Evolutionary conservation across 1,140 invertebrate species (phyloP).

Genomic region (Diorhabda elongata): DNA sequence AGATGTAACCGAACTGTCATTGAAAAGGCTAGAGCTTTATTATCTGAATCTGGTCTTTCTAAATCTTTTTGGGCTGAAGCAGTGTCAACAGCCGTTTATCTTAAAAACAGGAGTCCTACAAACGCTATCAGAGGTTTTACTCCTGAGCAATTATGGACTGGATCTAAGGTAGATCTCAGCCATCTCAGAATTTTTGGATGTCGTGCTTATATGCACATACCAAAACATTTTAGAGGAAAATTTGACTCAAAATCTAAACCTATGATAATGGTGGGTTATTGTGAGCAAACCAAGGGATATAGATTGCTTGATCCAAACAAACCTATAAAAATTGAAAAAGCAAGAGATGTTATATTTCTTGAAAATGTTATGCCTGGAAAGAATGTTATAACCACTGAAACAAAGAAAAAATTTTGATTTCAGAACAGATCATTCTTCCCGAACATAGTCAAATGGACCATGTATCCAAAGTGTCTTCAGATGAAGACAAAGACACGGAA

Average conservation of each 20-base stretch:
- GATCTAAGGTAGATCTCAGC: conserved; percentile 8
- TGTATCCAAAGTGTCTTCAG: too few relatives aligned
- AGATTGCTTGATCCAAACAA: neutral
- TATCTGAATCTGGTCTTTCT: neutral
- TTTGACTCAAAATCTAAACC: conserved; percentile 10
- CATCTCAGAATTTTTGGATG: conserved; percentile 4
- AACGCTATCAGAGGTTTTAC: neutral
- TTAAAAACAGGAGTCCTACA: conserved; percentile 8
- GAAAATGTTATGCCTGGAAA: neutral
- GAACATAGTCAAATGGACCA: too few relatives aligned
- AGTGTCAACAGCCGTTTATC: neutral
- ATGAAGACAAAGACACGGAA: too few relatives aligned
- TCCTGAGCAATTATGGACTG: conserved; percentile 10
- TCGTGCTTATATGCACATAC: neutral
- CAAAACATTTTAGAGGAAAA: neutral
- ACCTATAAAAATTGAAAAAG: neutral
- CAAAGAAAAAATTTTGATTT: too few relatives aligned
- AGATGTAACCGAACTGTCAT: neutral
- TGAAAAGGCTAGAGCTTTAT: neutral
- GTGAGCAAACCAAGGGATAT: conserved; percentile 7
- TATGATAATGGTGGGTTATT: conserved; percentile 5
- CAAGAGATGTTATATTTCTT: neutral
- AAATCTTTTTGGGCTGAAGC: conserved; percentile 10
- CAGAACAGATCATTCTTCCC: too few relatives aligned
- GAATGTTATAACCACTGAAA: too few relatives aligned